Evolutionary conservation across 2,888 invertebrate species (phyloP).

Genomic region (Liopterus haemorrhoidalis): DNA sequence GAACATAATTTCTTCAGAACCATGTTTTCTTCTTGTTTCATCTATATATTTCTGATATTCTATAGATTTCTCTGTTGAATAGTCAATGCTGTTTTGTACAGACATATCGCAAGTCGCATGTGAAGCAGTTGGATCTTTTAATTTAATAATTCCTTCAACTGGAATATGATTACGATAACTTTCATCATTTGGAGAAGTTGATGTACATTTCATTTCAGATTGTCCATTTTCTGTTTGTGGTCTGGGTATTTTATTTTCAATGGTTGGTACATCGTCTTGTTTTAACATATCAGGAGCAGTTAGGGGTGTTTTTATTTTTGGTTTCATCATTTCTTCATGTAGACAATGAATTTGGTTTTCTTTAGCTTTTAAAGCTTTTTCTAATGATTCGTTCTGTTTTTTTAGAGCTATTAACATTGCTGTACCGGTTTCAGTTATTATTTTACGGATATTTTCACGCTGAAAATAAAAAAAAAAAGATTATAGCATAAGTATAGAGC

Average conservation of each 20-base stretch:
- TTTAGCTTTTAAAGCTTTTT: constrained; percentile 26
- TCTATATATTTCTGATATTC: too few relatives aligned
- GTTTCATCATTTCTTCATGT: constrained; percentile 26
- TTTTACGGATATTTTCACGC: constrained; percentile 28
- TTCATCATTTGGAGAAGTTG: neutral
- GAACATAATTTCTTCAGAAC: too few relatives aligned
- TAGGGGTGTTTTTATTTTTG: constrained; percentile 25
- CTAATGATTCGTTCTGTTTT: constrained; percentile 26
- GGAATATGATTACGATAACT: too few relatives aligned
- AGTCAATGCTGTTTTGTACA: too few relatives aligned
- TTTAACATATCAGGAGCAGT: too few relatives aligned
- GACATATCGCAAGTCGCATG: too few relatives aligned
- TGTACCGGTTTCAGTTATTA: constrained; percentile 31
- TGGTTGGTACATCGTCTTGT: too few relatives aligned
- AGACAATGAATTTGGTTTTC: constrained; percentile 28
- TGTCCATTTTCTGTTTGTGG: constrained; percentile 12
- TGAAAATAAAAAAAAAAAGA: constrained; percentile 17
- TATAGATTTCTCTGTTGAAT: too few relatives aligned
- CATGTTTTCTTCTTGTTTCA: too few relatives aligned
- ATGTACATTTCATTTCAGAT: constrained; percentile 3
- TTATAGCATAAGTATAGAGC: too few relatives aligned
- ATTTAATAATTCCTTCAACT: too few relatives aligned
- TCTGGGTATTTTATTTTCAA: constrained; percentile 1
- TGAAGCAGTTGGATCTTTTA: too few relatives aligned
- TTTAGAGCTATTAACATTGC: constrained; percentile 29